Evolutionary conservation across 2,113 vertebrate genomes (phyloP).

Genomic region (Megatriorchis doriae): DNA sequence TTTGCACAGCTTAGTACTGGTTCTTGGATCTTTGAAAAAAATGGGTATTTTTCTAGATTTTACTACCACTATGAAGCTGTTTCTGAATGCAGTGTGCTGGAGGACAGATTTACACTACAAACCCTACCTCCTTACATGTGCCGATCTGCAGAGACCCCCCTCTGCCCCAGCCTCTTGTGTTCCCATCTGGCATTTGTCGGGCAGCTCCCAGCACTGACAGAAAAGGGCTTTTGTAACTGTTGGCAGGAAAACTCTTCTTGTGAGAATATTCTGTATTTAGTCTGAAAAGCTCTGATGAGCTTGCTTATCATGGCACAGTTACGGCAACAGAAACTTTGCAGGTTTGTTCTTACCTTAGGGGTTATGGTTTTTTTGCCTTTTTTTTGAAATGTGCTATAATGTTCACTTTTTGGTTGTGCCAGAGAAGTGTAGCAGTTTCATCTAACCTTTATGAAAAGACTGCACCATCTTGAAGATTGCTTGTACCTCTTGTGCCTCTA

Average conservation of each 20-base stretch:
- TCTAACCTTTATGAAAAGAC: background rate
- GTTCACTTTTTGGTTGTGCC: background rate
- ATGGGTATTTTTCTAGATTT: background rate
- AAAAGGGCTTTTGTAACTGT: background rate
- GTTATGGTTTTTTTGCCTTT: background rate
- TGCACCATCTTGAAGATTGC: background rate
- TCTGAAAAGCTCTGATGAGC: background rate
- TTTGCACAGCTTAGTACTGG: background rate
- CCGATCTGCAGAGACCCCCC: rapidly evolving
- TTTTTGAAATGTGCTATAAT: background rate
- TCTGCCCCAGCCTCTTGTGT: background rate
- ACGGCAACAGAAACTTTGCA: background rate
- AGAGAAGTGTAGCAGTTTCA: background rate
- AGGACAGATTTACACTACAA: background rate
- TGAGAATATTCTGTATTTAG: background rate
- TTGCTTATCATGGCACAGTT: background rate
- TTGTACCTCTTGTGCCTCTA: background rate
- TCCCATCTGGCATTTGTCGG: rapidly evolving
- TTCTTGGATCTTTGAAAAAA: background rate
- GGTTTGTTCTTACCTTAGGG: background rate
- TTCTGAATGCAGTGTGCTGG: background rate
- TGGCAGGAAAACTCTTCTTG: background rate
- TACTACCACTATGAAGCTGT: rapidly evolving
- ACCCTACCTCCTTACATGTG: background rate
- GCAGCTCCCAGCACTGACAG: background rate